A percentile compares a stretch with the other conserved stretches of the same genome.
Conservation (phyloP, 2,113 vertebrate species). For the Epinephelus lanceolatus region DNA sequence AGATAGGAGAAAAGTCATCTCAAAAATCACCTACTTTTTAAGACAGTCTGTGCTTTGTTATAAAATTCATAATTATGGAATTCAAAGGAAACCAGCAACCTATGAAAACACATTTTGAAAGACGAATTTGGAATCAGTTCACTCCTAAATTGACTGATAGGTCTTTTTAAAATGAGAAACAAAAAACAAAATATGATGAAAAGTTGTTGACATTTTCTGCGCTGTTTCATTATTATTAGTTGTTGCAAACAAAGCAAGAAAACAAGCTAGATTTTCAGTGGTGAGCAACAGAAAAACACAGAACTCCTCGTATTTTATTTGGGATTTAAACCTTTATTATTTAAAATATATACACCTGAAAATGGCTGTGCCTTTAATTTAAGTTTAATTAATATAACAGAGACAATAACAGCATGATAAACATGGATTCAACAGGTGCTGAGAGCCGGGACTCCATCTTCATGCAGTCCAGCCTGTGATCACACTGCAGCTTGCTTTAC, state of each 20-base stretch:
- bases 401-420: neutral
- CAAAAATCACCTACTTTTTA: too few species aligned
- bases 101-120: neutral
- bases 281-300: neutral
- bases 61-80: too few species aligned
- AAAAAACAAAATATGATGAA: neutral
- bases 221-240: neutral
- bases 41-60: too few species aligned
- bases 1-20: too few species aligned
- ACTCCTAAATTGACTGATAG: neutral
- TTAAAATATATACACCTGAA: neutral
- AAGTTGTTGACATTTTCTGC: neutral
- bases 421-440: constrained; percentile 25
- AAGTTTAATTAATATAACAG: neutral
- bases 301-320: neutral
- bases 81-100: neutral
- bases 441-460: neutral
- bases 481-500: neutral
- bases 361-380: neutral
- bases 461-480: neutral
- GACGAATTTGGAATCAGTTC: neutral
- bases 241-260: neutral
- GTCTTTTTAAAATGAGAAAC: neutral
- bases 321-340: neutral
- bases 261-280: neutral